Conservation (phyloP, 2,888 invertebrate genomes). For the Gerris lacustris region DNA sequence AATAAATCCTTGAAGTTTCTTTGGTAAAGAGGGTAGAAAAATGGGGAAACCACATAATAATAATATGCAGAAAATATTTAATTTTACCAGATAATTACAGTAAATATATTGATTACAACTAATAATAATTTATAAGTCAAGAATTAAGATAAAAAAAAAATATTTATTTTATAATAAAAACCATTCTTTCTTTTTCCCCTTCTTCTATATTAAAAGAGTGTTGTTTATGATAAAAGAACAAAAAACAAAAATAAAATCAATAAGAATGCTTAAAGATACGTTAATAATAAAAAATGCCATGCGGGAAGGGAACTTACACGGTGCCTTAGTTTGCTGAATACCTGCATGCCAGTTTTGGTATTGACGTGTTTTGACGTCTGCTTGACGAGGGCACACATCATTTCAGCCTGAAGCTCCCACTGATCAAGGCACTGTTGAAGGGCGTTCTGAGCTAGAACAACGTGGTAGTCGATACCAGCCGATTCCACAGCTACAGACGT, state of each 20-base stretch:
- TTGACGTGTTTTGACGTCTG: conserved; percentile 82
- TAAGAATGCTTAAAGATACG: conserved; percentile 21
- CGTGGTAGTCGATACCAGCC: conserved; percentile 93
- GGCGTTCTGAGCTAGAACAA: conserved; percentile 91
- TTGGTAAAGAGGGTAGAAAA: no score
- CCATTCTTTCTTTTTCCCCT: neutral
- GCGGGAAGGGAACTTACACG: conserved; percentile 36
- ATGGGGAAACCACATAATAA: no score
- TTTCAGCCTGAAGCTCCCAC: conserved; percentile 82
- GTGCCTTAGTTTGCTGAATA: conserved; percentile 47
- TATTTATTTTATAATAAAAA: no score
- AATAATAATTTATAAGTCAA: no score
- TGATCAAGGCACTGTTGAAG: conserved; percentile 82
- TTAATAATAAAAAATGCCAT: conserved; percentile 25
- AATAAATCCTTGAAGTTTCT: no score
- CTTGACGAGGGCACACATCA: conserved; percentile 79
- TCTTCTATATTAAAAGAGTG: neutral
- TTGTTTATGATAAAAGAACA: neutral
- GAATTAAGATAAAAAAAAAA: no score
- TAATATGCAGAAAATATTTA: no score
- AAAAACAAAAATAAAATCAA: neutral
- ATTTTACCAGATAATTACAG: no score
- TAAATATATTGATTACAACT: no score
- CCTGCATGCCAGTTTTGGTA: conserved; percentile 71
- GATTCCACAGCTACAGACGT: conserved; percentile 92